Percentiles rank a stretch among this genome's conserved stretches.
These are phyloP conservation scores for Aphelocoma californica DNA, from an alignment of 2,797 vertebrate species.

Conservation along the genomic window DNA sequence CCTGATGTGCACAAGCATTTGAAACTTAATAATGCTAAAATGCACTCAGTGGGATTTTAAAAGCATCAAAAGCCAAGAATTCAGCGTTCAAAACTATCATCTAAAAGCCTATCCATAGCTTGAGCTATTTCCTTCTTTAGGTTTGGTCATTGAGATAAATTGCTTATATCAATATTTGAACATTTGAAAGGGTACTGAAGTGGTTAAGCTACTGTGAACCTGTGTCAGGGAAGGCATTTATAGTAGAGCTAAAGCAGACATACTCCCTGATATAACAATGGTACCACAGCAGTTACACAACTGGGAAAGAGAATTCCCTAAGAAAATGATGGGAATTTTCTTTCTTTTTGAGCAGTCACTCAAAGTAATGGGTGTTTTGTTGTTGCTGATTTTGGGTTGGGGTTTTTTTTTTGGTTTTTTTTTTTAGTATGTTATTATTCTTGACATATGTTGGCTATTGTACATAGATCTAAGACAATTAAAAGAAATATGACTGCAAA, in stretches of 20 bases:
- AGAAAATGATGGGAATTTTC: not conserved
- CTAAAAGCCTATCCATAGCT: not conserved
- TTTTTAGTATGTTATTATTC: not conserved
- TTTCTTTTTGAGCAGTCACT: not conserved
- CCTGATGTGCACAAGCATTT: not conserved
- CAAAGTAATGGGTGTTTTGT: not conserved
- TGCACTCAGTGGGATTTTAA: not conserved
- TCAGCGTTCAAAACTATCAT: not conserved
- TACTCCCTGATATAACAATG: not conserved
- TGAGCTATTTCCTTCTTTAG: not conserved
- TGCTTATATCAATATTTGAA: not conserved
- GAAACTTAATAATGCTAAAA: not conserved
- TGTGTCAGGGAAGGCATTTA: not conserved
- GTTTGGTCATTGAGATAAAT: not conserved
- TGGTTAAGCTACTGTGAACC: not conserved
- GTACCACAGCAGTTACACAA: not conserved
- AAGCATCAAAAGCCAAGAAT: not conserved
- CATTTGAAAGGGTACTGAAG: not conserved
- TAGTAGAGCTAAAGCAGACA: not conserved
- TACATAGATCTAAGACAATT: not conserved
- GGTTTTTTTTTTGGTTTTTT: rapidly evolving
- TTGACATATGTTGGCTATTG: not conserved
- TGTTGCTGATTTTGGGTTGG: not conserved
- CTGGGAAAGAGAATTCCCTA: not conserved
- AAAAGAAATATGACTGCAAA: not conserved